phyloP scores from a whole-genome alignment of 92 coral and sea anemone species.

The Phymanthus crucifer region DNA sequence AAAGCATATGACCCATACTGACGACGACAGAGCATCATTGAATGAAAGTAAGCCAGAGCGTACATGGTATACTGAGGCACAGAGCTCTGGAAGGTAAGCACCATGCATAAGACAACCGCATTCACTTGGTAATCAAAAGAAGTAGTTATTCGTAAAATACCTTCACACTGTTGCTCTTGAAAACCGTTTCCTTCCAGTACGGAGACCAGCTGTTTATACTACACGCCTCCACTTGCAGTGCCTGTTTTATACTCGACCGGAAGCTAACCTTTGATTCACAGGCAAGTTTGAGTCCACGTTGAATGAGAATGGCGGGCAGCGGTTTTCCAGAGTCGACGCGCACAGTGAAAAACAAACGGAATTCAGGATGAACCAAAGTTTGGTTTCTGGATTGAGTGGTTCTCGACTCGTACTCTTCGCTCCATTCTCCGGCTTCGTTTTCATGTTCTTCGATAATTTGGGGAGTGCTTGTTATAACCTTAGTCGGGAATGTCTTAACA shows the following conservation, averaged over 20 bases:
- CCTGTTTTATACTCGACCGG: slow-evolving; percentile 53
- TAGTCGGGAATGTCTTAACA: no score
- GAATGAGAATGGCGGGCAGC: slow-evolving; percentile 85
- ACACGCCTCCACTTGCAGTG: slow-evolving; percentile 47
- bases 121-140: no score
- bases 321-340: slow-evolving; percentile 67
- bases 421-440: slow-evolving; percentile 17
- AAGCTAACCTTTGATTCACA: slow-evolving; percentile 74
- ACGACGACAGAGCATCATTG: slow-evolving; percentile 70
- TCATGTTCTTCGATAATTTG: slow-evolving; percentile 31
- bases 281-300: slow-evolving; percentile 88
- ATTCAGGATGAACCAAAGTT: slow-evolving; percentile 67
- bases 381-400: slow-evolving; percentile 6
- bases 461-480: slow-evolving; percentile 23
- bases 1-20: slow-evolving; percentile 62
- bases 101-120: no score
- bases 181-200: slow-evolving; percentile 41
- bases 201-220: slow-evolving; percentile 53
- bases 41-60: slow-evolving; percentile 77
- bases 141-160: slow-evolving; percentile 10
- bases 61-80: slow-evolving; percentile 58
- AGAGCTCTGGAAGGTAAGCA: slow-evolving; percentile 53
- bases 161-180: slow-evolving; percentile 39
- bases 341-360: slow-evolving; percentile 83
- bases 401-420: slow-evolving; percentile 15